Evolutionary conservation across 2,797 vertebrate genomes (phyloP).

Genomic region (Fistularia commersonii): DNA sequence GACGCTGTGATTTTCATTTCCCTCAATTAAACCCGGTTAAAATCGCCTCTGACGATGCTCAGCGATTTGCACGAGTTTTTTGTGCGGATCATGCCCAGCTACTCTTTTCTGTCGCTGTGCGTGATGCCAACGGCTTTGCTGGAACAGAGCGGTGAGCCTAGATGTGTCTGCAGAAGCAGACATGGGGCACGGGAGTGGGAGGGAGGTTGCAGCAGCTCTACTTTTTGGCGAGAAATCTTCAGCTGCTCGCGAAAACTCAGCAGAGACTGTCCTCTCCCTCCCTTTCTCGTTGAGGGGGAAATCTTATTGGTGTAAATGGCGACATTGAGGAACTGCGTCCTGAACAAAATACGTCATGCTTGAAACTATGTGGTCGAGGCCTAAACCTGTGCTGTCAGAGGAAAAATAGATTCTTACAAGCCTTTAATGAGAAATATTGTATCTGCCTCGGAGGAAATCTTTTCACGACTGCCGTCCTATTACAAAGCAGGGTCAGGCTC

Average conservation of each 20-base stretch:
- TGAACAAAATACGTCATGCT: background rate
- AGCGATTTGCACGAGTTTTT: slow-evolving; percentile 3
- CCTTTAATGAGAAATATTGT: slow-evolving; percentile 53
- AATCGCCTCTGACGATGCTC: slow-evolving; percentile 23
- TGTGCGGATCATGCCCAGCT: slow-evolving; percentile 4
- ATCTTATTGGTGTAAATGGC: slow-evolving; percentile 44
- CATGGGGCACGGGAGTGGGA: background rate
- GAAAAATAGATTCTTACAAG: slow-evolving; percentile 24
- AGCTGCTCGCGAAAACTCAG: slow-evolving; percentile 21
- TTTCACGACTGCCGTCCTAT: slow-evolving; percentile 34
- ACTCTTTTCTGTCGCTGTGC: slow-evolving; percentile 32
- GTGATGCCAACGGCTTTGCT: slow-evolving; percentile 30
- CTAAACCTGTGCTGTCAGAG: slow-evolving; percentile 34
- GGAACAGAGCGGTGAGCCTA: slow-evolving; percentile 27
- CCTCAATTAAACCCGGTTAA: slow-evolving; percentile 40
- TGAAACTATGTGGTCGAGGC: slow-evolving; percentile 11
- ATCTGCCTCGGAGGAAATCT: slow-evolving; percentile 47
- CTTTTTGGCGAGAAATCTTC: slow-evolving; percentile 20
- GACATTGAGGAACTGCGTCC: slow-evolving; percentile 28
- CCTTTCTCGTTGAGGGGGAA: background rate
- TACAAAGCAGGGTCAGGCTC: slow-evolving; percentile 30
- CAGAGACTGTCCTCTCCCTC: slow-evolving; percentile 29
- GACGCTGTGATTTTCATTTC: slow-evolving; percentile 33
- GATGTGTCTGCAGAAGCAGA: slow-evolving; percentile 29
- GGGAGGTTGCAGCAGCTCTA: slow-evolving; percentile 30